Conservation (phyloP, 37 sponge, comb jelly and placozoan species). For the Beroe forskalii region DNA sequence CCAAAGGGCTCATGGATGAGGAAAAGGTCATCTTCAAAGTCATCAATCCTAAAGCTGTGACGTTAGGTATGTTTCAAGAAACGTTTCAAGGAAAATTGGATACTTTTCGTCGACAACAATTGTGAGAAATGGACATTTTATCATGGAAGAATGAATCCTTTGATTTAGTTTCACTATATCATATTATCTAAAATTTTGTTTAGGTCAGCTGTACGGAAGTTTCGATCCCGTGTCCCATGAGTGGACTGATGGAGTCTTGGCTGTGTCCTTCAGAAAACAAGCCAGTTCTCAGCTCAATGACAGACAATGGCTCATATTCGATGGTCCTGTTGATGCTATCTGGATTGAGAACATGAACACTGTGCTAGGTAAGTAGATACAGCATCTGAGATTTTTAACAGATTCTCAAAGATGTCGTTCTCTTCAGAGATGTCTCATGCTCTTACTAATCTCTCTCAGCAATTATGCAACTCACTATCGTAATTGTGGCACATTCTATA, state of each 20-base stretch:
- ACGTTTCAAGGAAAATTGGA: too few relatives aligned
- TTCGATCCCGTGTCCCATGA: constrained; percentile 98
- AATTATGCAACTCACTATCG: too few relatives aligned
- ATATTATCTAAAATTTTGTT: too few relatives aligned
- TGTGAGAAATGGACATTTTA: too few relatives aligned
- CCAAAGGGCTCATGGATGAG: constrained; percentile 90
- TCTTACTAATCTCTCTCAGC: too few relatives aligned
- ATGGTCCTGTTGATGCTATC: constrained; percentile 98
- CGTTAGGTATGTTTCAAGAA: constrained; percentile 73
- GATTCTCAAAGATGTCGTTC: too few relatives aligned
- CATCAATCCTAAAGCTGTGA: constrained; percentile 95
- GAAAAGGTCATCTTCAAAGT: constrained; percentile 69
- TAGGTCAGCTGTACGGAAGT: constrained; percentile 85
- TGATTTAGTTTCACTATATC: too few relatives aligned
- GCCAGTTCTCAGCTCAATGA: constrained; percentile 83
- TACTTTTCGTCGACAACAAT: too few relatives aligned
- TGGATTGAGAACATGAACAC: constrained; percentile 99
- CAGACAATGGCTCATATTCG: constrained; percentile 98
- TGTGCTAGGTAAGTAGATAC: constrained; percentile 87
- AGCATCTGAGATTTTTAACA: too few relatives aligned
- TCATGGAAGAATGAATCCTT: too few relatives aligned
- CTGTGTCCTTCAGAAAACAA: constrained; percentile 92
- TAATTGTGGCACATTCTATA: not conserved
- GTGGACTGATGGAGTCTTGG: constrained; percentile 96
- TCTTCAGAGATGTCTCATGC: too few relatives aligned